These are phyloP conservation scores for Eulemur rufifrons DNA, from an alignment of 2,113 vertebrate species.

Conservation along the genomic window DNA sequence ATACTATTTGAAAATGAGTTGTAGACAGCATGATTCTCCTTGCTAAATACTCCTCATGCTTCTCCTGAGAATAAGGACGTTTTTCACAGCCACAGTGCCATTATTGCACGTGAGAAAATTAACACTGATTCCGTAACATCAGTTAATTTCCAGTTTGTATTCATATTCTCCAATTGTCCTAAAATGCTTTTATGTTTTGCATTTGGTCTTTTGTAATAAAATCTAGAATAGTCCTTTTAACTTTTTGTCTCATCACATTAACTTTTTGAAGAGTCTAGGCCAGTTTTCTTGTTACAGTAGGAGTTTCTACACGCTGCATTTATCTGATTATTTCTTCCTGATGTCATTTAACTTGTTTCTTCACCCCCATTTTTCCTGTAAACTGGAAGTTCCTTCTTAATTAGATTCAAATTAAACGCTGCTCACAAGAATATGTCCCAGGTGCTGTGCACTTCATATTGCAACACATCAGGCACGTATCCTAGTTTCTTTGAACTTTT, in stretches of 20 bases:
- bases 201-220: slow-evolving; percentile 9
- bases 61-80: background rate
- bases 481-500: background rate
- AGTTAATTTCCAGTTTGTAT: background rate
- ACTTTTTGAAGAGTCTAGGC: background rate
- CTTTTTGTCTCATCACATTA: background rate
- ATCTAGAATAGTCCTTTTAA: background rate
- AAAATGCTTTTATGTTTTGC: background rate
- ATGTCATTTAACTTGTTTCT: background rate
- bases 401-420: background rate
- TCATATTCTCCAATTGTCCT: background rate
- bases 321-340: background rate
- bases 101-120: background rate
- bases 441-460: background rate
- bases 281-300: background rate
- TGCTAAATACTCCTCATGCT: background rate
- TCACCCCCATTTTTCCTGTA: background rate
- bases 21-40: background rate
- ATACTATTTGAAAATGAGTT: background rate
- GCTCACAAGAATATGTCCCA: background rate
- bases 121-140: background rate
- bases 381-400: background rate
- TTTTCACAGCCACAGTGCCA: background rate
- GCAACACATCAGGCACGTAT: background rate
- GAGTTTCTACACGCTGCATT: background rate